Conservation (phyloP, 2,113 vertebrate species). For the Caranx ignobilis region DNA sequence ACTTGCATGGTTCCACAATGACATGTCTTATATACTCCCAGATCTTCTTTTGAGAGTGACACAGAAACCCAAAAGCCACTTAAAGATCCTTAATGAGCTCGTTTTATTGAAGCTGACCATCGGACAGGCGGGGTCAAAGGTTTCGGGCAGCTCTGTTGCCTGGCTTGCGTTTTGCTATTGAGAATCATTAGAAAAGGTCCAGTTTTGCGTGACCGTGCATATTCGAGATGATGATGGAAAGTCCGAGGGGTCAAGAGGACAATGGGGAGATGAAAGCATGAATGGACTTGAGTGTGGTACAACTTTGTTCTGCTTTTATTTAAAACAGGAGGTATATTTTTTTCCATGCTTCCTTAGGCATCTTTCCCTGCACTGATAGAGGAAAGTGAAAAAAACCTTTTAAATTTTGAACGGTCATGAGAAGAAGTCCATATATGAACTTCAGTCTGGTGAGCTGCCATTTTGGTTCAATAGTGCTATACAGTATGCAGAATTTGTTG, state of each 20-base stretch:
- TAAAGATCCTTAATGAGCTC: conserved; percentile 75
- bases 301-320: conserved; percentile 8
- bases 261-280: conserved; percentile 19
- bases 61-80: conserved; percentile 74
- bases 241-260: conserved; percentile 56
- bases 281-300: conserved; percentile 7
- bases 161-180: conserved; percentile 20
- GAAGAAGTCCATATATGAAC: not conserved
- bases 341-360: not conserved
- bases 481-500: not conserved
- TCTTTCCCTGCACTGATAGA: not conserved
- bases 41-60: conserved; percentile 70
- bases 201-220: conserved; percentile 75
- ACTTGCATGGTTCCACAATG: not conserved
- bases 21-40: conserved; percentile 74
- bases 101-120: conserved; percentile 54
- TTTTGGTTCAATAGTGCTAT: not conserved
- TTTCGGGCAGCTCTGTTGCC: conserved; percentile 19
- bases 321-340: not conserved
- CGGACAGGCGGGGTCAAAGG: conserved; percentile 64
- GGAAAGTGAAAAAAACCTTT: not conserved
- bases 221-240: conserved; percentile 25
- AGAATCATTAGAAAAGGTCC: conserved; percentile 57
- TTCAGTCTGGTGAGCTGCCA: not conserved
- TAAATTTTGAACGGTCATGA: not conserved